Evolutionary conservation across 2,888 invertebrate genomes (phyloP).

Genomic region (Perizoma affinitatum): DNA sequence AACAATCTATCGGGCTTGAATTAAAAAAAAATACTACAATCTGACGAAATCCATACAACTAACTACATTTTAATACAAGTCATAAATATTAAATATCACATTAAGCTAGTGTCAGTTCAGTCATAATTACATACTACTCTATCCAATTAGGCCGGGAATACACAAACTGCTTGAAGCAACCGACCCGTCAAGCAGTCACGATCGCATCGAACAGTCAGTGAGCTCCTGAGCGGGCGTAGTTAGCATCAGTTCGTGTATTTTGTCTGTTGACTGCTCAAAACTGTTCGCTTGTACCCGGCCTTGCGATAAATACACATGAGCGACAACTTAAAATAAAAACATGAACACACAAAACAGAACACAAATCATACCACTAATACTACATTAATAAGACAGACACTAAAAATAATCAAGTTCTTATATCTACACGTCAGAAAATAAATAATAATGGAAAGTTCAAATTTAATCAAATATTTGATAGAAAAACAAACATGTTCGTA

Average conservation of each 20-base stretch:
- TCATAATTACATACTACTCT: slow-evolving; percentile 71
- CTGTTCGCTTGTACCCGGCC: slow-evolving; percentile 10
- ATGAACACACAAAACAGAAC: slow-evolving; percentile 32
- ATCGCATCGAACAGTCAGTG: background rate
- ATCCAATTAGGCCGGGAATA: slow-evolving; percentile 42
- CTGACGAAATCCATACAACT: slow-evolving; percentile 61
- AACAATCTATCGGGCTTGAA: slow-evolving; percentile 25
- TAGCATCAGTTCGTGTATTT: background rate
- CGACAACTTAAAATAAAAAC: slow-evolving; percentile 45
- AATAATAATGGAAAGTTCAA: too few species aligned
- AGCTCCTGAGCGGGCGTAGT: too few species aligned
- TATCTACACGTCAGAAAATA: slow-evolving; percentile 19
- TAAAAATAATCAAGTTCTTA: slow-evolving; percentile 20
- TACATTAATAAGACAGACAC: slow-evolving; percentile 24
- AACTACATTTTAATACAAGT: slow-evolving; percentile 70
- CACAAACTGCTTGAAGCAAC: slow-evolving; percentile 6
- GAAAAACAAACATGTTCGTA: too few species aligned
- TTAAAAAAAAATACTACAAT: slow-evolving; percentile 52
- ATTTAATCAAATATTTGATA: too few species aligned
- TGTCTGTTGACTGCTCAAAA: slow-evolving; percentile 5
- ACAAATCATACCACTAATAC: slow-evolving; percentile 19
- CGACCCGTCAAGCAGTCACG: slow-evolving; percentile 20
- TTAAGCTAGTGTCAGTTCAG: slow-evolving; percentile 81
- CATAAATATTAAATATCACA: slow-evolving; percentile 83
- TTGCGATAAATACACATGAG: slow-evolving; percentile 52